phyloP scores from a whole-genome alignment of 2,888 invertebrate genomes.

The Ischnura elegans region DNA sequence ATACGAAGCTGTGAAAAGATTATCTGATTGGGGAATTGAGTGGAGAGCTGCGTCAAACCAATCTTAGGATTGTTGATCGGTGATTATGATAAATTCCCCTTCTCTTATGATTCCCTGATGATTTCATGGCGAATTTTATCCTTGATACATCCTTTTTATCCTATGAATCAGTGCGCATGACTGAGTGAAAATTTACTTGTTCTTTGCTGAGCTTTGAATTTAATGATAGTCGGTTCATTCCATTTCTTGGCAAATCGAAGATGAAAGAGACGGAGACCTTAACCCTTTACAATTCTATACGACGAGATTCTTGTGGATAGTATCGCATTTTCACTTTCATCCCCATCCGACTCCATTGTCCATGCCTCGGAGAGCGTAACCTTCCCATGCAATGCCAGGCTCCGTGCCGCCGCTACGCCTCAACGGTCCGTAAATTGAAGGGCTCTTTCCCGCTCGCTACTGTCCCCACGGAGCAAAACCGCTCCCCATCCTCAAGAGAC shows the following conservation, averaged over 20 bases:
- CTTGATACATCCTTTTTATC: too few relatives aligned
- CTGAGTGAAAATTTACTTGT: neutral
- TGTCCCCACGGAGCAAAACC: neutral
- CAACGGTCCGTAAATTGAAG: neutral
- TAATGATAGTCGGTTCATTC: too few relatives aligned
- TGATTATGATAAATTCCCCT: too few relatives aligned
- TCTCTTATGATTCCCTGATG: too few relatives aligned
- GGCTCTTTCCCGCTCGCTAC: neutral
- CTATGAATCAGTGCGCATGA: too few relatives aligned
- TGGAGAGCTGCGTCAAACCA: too few relatives aligned
- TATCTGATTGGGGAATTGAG: too few relatives aligned
- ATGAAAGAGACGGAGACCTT: neutral
- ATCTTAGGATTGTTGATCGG: too few relatives aligned
- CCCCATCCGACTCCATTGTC: neutral
- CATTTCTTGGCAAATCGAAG: neutral
- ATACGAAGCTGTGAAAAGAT: too few relatives aligned
- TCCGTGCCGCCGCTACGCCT: neutral
- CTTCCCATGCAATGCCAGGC: neutral
- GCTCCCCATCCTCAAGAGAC: neutral
- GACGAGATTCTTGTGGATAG: neutral
- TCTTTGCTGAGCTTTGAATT: too few relatives aligned
- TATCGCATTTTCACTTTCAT: neutral
- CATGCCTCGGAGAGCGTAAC: slow-evolving; percentile 22
- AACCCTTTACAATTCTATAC: neutral
- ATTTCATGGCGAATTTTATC: too few relatives aligned